These are phyloP conservation scores for Dichetophora obliterata DNA, from an alignment of 2,888 invertebrate species.

Conservation along the genomic window DNA sequence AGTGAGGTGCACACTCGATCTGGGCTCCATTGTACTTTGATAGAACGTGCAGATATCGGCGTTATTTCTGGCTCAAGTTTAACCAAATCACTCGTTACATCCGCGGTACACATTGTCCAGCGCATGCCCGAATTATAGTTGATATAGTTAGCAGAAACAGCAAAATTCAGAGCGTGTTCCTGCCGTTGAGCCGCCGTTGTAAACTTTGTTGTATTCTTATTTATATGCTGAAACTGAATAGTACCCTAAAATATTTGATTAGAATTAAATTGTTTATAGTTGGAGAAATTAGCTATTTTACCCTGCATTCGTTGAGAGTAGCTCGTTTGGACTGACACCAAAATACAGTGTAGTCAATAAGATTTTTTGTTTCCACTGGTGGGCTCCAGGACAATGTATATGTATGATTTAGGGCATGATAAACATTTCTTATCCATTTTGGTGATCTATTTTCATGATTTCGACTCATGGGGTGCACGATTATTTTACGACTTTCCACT, in stretches of 20 bases:
- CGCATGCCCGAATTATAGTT: constrained; percentile 83
- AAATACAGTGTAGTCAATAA: constrained; percentile 82
- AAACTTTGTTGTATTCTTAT: constrained; percentile 53
- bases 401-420: constrained; percentile 73
- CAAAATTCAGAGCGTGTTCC: constrained; percentile 79
- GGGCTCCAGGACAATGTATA: constrained; percentile 82
- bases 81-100: constrained; percentile 49
- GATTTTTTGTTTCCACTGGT: constrained; percentile 64
- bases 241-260: constrained; percentile 71
- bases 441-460: constrained; percentile 44
- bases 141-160: constrained; percentile 81
- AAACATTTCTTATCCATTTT: constrained; percentile 76
- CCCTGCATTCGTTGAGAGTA: constrained; percentile 73
- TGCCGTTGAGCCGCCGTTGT: constrained; percentile 70
- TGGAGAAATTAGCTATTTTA: constrained; percentile 47
- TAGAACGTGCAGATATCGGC: constrained; percentile 58
- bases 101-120: constrained; percentile 79
- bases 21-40: constrained; percentile 79
- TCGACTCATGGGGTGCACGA: constrained; percentile 43
- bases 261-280: neutral
- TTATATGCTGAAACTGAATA: constrained; percentile 73
- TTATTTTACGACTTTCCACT: constrained; percentile 44
- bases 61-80: constrained; percentile 54
- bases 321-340: constrained; percentile 77
- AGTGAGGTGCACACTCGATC: constrained; percentile 81